Evolutionary conservation across 2,113 vertebrate species (phyloP), one percentile per base, ranked within the genome.

Genomic region (Andinoacara biseriatus): DNA sequence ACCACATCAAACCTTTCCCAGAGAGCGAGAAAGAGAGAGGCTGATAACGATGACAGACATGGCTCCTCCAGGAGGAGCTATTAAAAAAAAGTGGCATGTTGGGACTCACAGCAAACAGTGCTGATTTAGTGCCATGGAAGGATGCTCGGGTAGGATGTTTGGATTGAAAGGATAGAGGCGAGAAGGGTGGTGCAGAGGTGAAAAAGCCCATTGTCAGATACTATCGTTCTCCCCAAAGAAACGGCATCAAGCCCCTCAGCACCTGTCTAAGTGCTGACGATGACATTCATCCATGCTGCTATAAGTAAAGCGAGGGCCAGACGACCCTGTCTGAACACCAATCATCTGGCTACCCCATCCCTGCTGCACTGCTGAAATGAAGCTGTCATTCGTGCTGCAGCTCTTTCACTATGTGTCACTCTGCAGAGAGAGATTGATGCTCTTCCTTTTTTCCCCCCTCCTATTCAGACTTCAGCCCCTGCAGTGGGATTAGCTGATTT

Each of bases 151-250:
- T 43, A 26, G 33, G 17, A 13, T 58, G 76, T 72, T 60, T 65
- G 49, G 75, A 67, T 65, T 35, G 80, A 35, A 74, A 60, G 76
- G 80, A 59, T 3, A 0, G 58, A 52, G 31, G 78, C 15, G 5
- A 58, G 52, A 60, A 77, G 78, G 56, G 81, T 38, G 72, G 78
- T 29, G 17, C 81, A 46, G 77, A 86, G 75, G 61, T 81, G 82
- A 87, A 92, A 90, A 94, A 90, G 80, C 91, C 88, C 85, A 91
- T 78, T 94, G 93, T 92, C 92, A 94, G 93, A 95, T 93, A 88
- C 84, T 89, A 95, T 94, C 89, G 85, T 80, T 86, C 85, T 87
- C 81, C 83, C 80, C 72, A 58, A 78, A 86, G 80, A 72, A 87
- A 83, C 83, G 60, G 72, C 80, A 15, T 82, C 81, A 76, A 83